phyloP scores from a whole-genome alignment of 2,797 vertebrate genomes.

The Dipus sagitta region DNA sequence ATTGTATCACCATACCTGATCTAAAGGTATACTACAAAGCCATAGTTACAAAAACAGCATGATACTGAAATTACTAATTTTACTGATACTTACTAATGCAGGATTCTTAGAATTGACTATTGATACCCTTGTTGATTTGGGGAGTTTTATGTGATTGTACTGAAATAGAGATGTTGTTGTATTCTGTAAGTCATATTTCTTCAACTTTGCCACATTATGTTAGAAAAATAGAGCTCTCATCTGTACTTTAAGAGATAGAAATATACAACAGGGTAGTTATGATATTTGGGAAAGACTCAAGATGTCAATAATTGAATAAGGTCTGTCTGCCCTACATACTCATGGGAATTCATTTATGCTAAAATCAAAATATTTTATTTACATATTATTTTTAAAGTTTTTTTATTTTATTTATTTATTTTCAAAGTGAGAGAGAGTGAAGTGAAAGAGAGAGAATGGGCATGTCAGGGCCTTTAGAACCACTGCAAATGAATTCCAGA shows the following conservation, averaged over 20 bases:
- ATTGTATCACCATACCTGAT: no score
- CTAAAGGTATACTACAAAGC: no score
- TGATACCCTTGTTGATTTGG: background rate
- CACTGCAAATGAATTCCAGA: no score
- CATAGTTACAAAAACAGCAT: no score
- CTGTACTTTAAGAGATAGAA: rapidly evolving
- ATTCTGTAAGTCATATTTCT: background rate
- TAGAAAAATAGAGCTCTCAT: background rate
- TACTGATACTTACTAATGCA: background rate
- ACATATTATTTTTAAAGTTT: no score
- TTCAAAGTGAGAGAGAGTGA: no score
- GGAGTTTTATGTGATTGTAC: background rate
- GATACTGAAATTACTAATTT: no score
- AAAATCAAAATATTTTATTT: background rate
- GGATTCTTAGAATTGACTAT: background rate
- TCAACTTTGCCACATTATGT: background rate
- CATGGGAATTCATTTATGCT: background rate
- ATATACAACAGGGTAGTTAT: background rate
- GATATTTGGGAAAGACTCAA: background rate
- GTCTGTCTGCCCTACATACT: background rate
- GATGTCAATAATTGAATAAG: background rate
- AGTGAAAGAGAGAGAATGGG: no score
- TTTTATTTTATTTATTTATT: no score
- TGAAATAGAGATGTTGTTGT: background rate
- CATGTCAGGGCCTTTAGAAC: no score